Base-by-base conservation (phyloP, 2,113 vertebrate genomes). In the Colaptes auratus region DNA sequence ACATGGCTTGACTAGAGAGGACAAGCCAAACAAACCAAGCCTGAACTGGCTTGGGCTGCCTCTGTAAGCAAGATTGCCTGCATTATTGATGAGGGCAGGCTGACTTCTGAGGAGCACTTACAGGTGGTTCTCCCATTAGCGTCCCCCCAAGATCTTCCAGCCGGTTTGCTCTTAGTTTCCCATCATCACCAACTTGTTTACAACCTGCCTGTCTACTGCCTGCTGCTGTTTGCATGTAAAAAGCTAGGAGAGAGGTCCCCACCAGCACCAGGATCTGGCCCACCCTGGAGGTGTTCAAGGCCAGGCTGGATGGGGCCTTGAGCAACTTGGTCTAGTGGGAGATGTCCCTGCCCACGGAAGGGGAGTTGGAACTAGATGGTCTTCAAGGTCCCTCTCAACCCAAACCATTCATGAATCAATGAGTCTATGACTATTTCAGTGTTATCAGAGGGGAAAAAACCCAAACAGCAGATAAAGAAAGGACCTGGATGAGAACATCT, bases 221-320 rank as follows among this genome's bases (percentile, higher is more conserved):
- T 72, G 56, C n/a, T 24, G 33, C 39, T n/a, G 23, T 9, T 5
- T 8, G 60, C 23, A 25, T 2, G 3, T 18, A 7, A 15, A 70
- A 55, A 6, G 20, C 2, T 16, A 44, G 50, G 50, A 46, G 3
- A 4, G 1, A 50, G 21, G 12, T 4, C 50, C 9, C 1, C 12
- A n/a, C 27, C 44, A 36, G 58, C 31, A 24, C 35, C 35, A 21
- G 44, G 56, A 13, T 23, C 70, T 52, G 50, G n/a, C 15, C 55
- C 61, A 23, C 21, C 48, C 48, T 50, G 48, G 48, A 21, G 21
- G 21, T 50, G 48, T 50, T 21, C 21, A 23, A 50, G 48, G 21
- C 48, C 48, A 50, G 48, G 48, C 21, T 50, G 48, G 48, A 20
- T 50, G 48, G 20, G 48, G 20, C 48, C 48, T 48, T 21, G 48